Percentiles rank a stretch among this genome's conserved stretches.
Evolutionary conservation across 2,888 invertebrate species (phyloP).

Genomic region (Smittia aterrima): DNA sequence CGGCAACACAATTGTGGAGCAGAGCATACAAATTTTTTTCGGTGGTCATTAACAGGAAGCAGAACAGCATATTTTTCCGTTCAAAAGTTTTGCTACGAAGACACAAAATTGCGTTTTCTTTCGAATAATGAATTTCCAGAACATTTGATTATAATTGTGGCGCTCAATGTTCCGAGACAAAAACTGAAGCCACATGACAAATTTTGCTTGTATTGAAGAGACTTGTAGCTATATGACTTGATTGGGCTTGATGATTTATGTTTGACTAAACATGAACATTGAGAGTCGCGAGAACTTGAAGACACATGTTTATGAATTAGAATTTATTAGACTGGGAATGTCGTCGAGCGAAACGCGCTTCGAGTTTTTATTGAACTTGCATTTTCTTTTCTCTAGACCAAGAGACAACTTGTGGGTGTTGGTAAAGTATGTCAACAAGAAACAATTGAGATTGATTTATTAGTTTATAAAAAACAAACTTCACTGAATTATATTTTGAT

Average conservation of each 20-base stretch:
- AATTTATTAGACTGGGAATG: background rate
- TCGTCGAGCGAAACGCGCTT: too few species aligned
- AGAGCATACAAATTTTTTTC: slow-evolving; percentile 31
- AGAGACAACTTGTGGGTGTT: background rate
- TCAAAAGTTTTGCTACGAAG: slow-evolving; percentile 12
- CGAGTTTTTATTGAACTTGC: too few species aligned
- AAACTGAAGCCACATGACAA: background rate
- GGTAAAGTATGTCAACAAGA: background rate
- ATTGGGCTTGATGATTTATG: background rate
- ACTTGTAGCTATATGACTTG: background rate
- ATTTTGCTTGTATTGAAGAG: background rate
- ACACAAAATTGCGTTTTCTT: background rate
- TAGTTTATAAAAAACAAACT: background rate
- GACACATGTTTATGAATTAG: background rate
- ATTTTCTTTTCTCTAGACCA: background rate
- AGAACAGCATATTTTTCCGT: slow-evolving; percentile 29
- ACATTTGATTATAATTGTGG: slow-evolving; percentile 4
- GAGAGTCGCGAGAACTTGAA: background rate
- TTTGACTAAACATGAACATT: background rate
- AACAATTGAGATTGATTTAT: slow-evolving; percentile 7
- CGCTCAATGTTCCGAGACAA: background rate
- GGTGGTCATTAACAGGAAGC: slow-evolving; percentile 38
- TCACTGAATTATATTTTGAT: background rate
- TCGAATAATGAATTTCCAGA: background rate
- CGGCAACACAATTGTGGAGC: background rate